Conservation (phyloP, 1,140 invertebrate genomes). For the Drosophila nannoptera region DNA sequence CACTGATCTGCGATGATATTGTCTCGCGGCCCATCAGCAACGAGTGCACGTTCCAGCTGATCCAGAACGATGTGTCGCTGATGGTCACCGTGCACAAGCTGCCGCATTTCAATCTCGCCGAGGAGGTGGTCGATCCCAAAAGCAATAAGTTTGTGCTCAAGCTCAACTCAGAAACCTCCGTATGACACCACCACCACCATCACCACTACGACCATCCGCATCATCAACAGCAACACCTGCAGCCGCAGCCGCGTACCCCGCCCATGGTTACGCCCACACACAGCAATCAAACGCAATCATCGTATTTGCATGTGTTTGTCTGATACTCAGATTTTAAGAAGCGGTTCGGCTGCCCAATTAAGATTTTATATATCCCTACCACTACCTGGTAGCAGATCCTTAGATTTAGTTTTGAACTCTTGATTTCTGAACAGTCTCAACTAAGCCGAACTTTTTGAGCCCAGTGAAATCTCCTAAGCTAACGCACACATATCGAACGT, state of each 20-base stretch:
- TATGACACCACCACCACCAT: conserved; percentile 82
- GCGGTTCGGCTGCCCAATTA: background rate
- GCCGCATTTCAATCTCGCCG: conserved; percentile 95
- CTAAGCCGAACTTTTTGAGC: conserved; percentile 6
- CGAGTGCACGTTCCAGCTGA: conserved; percentile 92
- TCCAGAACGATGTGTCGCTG: conserved; percentile 95
- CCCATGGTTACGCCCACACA: conserved; percentile 68
- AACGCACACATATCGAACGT: conserved; percentile 66
- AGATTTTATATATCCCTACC: background rate
- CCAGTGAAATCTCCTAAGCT: conserved; percentile 64
- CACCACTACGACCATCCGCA: conserved; percentile 20
- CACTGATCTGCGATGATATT: conserved; percentile 93
- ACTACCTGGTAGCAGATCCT: no score
- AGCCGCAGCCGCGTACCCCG: conserved; percentile 29
- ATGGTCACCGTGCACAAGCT: conserved; percentile 91
- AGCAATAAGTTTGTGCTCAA: conserved; percentile 96
- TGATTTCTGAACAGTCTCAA: no score
- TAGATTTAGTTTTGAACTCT: no score
- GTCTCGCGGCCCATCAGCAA: conserved; percentile 90
- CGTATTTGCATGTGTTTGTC: conserved; percentile 76
- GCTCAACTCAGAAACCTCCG: conserved; percentile 97
- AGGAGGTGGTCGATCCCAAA: conserved; percentile 96
- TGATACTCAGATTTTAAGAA: conserved; percentile 25
- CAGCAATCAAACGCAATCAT: conserved; percentile 75
- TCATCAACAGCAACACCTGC: conserved; percentile 7